Percentiles rank a stretch among this genome's conserved stretches.
phyloP scores from a whole-genome alignment of 2,888 invertebrate genomes.

The Zootermopsis nevadensis region DNA sequence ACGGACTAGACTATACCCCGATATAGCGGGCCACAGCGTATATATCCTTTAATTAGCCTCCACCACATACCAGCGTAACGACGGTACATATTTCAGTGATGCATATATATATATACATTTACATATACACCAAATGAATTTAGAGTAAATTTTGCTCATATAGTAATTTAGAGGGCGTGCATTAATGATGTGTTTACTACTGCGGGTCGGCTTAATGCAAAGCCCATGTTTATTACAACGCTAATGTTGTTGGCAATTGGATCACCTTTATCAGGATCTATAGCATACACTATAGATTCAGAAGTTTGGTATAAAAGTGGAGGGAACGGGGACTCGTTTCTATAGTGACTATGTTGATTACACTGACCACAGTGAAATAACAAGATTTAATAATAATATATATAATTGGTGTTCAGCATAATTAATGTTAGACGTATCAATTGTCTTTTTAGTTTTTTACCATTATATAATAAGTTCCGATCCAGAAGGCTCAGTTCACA shows the following conservation, averaged over 20 bases:
- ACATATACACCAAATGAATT: conserved; percentile 34
- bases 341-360: neutral
- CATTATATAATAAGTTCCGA: too few relatives aligned
- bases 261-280: conserved; percentile 40
- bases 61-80: neutral
- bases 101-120: conserved; percentile 1
- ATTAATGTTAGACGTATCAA: too few relatives aligned
- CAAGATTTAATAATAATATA: neutral
- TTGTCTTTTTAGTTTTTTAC: too few relatives aligned
- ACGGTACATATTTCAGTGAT: conserved; percentile 11
- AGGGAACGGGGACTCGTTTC: neutral
- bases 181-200: conserved; percentile 43
- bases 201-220: conserved; percentile 36
- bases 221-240: conserved; percentile 37
- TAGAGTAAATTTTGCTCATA: conserved; percentile 41
- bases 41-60: conserved; percentile 33
- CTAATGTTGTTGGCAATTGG: conserved; percentile 41
- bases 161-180: conserved; percentile 39
- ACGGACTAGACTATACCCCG: neutral
- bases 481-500: too few relatives aligned
- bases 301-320: neutral
- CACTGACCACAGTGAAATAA: neutral
- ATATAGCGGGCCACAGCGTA: neutral
- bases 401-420: neutral
- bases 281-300: neutral